Evolutionary conservation across 2,888 invertebrate genomes (phyloP).

Genomic region (Callinectes sapidus): DNA sequence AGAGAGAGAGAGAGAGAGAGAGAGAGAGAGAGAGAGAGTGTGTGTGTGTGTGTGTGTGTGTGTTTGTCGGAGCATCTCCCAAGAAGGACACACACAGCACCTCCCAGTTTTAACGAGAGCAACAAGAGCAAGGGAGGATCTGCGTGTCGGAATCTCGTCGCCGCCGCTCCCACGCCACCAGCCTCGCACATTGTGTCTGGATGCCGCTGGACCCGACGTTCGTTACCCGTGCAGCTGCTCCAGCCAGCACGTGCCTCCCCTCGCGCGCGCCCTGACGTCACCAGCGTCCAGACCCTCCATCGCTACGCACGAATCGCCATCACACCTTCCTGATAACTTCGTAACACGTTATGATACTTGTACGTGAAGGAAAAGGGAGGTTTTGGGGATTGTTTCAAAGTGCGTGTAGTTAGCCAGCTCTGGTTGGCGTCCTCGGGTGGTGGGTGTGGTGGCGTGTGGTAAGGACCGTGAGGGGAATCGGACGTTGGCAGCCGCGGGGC

Average conservation of each 20-base stretch:
- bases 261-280: slow-evolving; percentile 56
- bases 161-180: slow-evolving; percentile 19
- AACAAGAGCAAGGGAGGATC: neutral
- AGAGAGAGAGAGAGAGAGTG: neutral
- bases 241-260: slow-evolving; percentile 50
- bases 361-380: neutral
- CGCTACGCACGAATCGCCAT: neutral
- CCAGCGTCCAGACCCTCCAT: neutral
- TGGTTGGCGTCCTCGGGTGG: neutral
- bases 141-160: neutral
- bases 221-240: slow-evolving; percentile 56
- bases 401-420: neutral
- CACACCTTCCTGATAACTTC: neutral
- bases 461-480: slow-evolving; percentile 1
- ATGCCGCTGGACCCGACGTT: slow-evolving; percentile 41
- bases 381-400: neutral
- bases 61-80: neutral
- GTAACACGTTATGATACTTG: neutral
- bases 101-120: neutral
- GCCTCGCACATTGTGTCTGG: slow-evolving; percentile 46
- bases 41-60: neutral
- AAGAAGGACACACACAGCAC: neutral
- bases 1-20: slow-evolving; percentile 1
- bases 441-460: neutral
- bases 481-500: slow-evolving; percentile 30